Conservation (phyloP, 35 echinoderm and acorn worm genomes). For the Diadema setosum region DNA sequence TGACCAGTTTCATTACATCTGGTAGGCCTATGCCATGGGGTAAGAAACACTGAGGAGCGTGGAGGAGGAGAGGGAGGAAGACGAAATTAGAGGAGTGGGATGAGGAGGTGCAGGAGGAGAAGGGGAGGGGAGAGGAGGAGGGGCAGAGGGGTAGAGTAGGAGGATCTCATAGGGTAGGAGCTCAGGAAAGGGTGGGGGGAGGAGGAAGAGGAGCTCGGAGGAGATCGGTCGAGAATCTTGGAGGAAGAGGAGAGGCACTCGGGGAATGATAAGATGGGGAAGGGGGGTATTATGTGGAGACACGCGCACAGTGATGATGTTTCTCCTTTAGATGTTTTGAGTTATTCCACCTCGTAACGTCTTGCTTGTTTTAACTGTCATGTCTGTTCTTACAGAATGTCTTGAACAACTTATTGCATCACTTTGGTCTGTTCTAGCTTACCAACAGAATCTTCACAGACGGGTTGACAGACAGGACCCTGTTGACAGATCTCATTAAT, state of each 20-base stretch:
- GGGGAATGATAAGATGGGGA: not conserved
- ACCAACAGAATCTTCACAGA: too few relatives aligned
- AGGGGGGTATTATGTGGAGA: not conserved
- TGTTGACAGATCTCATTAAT: too few relatives aligned
- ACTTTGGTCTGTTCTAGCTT: too few relatives aligned
- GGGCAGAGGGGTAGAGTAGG: not conserved
- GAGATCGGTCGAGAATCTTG: not conserved
- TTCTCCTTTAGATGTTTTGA: too few relatives aligned
- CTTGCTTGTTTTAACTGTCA: too few relatives aligned
- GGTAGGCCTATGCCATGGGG: not conserved
- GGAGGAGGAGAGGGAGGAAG: not conserved
- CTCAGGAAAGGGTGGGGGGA: not conserved
- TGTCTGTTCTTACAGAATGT: too few relatives aligned
- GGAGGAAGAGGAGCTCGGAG: not conserved
- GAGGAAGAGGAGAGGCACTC: not conserved
- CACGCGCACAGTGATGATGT: too few relatives aligned
- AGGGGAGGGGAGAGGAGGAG: not conserved
- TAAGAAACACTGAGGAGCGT: not conserved
- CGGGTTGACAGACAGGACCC: too few relatives aligned
- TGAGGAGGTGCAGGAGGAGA: not conserved
- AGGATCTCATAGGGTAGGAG: not conserved
- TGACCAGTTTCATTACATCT: not conserved
- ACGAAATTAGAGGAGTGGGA: not conserved
- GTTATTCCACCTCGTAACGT: too few relatives aligned
- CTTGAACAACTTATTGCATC: too few relatives aligned